Percentiles rank a stretch among this genome's conserved stretches.
phyloP scores from a whole-genome alignment of 2,113 vertebrate genomes.

The Mesembrinibis cayennensis region DNA sequence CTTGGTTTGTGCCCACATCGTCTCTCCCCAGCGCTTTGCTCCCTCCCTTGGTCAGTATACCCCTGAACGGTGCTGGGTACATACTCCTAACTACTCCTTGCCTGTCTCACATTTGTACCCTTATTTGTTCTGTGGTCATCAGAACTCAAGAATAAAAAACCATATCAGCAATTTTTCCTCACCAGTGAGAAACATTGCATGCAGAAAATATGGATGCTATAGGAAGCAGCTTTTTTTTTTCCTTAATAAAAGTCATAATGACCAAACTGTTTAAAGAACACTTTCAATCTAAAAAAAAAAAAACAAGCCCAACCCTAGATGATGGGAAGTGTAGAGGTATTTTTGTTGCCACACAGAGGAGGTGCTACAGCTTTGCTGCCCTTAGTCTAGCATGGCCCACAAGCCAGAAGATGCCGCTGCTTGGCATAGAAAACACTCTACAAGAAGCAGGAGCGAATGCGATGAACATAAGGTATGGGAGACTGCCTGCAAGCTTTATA shows the following conservation, averaged over 20 bases:
- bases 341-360: background rate
- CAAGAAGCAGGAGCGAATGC: accelerated
- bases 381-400: background rate
- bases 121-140: background rate
- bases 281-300: background rate
- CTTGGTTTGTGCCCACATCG: background rate
- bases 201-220: background rate
- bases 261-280: background rate
- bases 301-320: background rate
- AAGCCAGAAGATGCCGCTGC: background rate
- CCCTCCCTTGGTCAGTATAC: background rate
- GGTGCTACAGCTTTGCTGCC: background rate
- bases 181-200: background rate
- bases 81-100: background rate
- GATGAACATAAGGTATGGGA: background rate
- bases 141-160: background rate
- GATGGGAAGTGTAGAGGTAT: background rate
- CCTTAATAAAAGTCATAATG: background rate
- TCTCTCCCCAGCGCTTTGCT: background rate
- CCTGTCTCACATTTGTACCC: background rate
- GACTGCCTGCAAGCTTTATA: background rate
- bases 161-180: background rate
- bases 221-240: background rate
- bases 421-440: background rate
- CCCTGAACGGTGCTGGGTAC: background rate